Base-by-base conservation (phyloP, 2,888 invertebrate species). In the Autographa pulchrina region DNA sequence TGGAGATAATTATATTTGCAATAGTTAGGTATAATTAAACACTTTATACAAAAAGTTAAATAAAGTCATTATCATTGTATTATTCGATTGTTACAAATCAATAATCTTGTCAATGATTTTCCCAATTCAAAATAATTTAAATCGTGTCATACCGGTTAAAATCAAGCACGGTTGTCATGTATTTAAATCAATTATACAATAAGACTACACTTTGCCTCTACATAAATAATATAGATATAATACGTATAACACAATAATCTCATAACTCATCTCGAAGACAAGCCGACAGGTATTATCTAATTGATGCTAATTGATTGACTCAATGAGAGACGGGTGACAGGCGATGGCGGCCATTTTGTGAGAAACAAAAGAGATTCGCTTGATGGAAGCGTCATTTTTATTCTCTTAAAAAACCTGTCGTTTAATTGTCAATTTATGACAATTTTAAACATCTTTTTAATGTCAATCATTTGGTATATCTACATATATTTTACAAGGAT, bases 261-360 rank as follows among this genome's bases (percentile, higher is more conserved):
- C 32, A 54, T 52, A 64, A 65, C 8, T 68, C n/a, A 60, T 66
- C 9, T 38, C 14, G 48, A 61, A 68, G 43, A 68, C 70, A 71
- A 35, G 16, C 2, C 14, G 52, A 68, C 62, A 65, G 32, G n/a
- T 74, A 16, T n/a, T 35, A 65, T 62, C 35, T 52, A 64, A 70
- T 74, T 66, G 65, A 80, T 62, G 62, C 59, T 70, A 76, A 68
- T 68, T 76, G 71, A 70, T 70, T 70, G 66, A 61, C 62, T 41
- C 48, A 65, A 65, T 54, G 65, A 62, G 25, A 38, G 62, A 54
- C 61, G 54, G 68, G 75, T 54, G 72, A 65, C 48, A 38, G 64
- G 56, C 20, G 48, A 64, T 65, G 71, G 43, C 25, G 60, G 48
- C 48, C 48, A 63, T 69, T 59, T 69, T 67, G n/a, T n/a, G 48